These are phyloP conservation scores for Malurus melanocephalus DNA, from an alignment of 2,113 vertebrate species.

Conservation along the genomic window DNA sequence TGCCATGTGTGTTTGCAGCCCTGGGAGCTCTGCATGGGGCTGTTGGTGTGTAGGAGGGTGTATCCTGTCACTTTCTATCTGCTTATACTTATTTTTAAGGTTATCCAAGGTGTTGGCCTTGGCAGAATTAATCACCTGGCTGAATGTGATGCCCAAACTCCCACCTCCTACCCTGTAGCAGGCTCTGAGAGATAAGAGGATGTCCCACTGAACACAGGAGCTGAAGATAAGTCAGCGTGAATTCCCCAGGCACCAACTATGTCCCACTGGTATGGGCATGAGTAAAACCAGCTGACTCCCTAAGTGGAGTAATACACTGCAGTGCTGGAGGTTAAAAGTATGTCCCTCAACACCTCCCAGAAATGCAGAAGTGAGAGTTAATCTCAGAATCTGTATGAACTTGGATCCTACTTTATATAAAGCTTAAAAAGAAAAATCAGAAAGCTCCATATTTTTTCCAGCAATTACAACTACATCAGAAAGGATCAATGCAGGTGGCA, in stretches of 20 bases:
- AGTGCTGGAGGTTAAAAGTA: not conserved
- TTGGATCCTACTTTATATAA: not conserved
- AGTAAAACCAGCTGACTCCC: not conserved
- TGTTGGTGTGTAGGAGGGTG: not conserved
- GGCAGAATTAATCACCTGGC: not conserved
- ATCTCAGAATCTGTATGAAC: not conserved
- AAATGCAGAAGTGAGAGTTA: not conserved
- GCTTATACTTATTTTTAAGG: not conserved
- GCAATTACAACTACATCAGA: not conserved
- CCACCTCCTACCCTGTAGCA: not conserved
- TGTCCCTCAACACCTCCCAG: not conserved
- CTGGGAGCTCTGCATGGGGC: not conserved
- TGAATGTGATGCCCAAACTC: not conserved
- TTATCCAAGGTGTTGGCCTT: not conserved
- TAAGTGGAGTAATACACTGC: not conserved
- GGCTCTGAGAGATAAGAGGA: not conserved
- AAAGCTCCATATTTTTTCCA: not conserved
- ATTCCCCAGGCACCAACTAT: not conserved
- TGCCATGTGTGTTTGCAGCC: not conserved
- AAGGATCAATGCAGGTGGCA: not conserved
- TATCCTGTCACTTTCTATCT: not conserved
- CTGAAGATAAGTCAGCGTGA: not conserved
- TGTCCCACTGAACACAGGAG: not conserved
- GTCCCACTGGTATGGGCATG: not conserved
- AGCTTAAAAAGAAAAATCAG: not conserved